phyloP scores from a whole-genome alignment of 2,888 invertebrate genomes.

The Temnothorax ravouxi region DNA sequence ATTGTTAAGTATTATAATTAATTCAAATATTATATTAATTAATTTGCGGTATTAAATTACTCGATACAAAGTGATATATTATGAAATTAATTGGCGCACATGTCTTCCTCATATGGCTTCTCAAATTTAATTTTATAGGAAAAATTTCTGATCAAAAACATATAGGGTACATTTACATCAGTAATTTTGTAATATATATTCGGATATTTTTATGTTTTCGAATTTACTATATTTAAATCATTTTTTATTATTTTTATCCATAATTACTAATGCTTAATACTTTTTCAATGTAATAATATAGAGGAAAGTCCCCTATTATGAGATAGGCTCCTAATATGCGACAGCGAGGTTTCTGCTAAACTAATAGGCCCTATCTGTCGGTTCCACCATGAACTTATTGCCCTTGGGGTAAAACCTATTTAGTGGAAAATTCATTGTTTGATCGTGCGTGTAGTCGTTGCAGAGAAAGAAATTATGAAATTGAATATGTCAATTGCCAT shows the following conservation, averaged over 20 bases:
- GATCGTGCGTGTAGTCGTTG: no score
- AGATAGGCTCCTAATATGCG: no score
- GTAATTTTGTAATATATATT: background rate
- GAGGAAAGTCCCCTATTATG: no score
- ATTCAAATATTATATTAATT: background rate
- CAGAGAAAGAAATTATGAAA: no score
- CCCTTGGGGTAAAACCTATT: no score
- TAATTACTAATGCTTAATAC: background rate
- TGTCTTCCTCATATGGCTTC: background rate
- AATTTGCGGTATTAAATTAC: conserved; percentile 7
- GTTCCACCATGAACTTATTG: no score
- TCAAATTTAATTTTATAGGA: background rate
- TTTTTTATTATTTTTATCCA: background rate
- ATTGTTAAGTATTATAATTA: background rate
- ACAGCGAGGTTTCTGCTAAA: no score
- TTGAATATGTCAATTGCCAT: no score
- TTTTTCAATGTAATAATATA: background rate
- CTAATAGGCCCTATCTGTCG: no score
- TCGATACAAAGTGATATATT: background rate
- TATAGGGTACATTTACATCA: background rate
- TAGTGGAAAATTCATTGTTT: no score
- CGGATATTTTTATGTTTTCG: background rate
- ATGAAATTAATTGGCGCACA: background rate
- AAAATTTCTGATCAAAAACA: background rate
- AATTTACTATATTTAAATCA: background rate